Evolutionary conservation across 2,797 vertebrate genomes (phyloP), one percentile per base, ranked within the genome.

Genomic region (Gambusia yucatana): DNA sequence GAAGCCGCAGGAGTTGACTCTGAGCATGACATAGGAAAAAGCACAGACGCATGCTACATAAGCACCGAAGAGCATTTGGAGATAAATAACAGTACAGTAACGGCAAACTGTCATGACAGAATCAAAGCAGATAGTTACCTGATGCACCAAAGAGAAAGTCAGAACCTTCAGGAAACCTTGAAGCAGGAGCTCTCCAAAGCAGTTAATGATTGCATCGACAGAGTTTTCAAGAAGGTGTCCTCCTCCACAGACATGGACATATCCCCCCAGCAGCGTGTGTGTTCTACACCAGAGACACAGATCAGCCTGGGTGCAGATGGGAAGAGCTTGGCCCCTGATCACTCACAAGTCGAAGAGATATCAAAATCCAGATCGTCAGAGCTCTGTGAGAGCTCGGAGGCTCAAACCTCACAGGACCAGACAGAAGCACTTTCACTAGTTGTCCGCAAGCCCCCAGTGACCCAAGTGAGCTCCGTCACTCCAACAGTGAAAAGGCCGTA

Each of bases 151-250:
- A 90, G 72, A 0, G 96, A 95, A 77, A 92, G 88, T 16, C 94
- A 77, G 74, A 93, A 91, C 67, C 93, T 97, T 22, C 96, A 97
- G 8, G 96, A 97, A 77, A 87, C 94, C 13, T 91, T 99, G 82
- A 98, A 97, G 89, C 93, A 93, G 0, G 98, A 99, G 92, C 91
- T 99, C 81, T 95, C 94, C 4, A 94, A 88, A 39, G 96, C 96
- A 6, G 93, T 96, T 0, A 96, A 94, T 47, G 95, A 92, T 69
- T 97, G 97, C 33, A 96, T 99, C 74, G 97, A 99, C 81, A 93
- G 94, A 0, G 97, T 97, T 75, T 95, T 99, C 87, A 96, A 95
- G 85, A 96, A 94, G 5, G 82, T 95, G 57, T 96, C 96, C 8
- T 75, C 89, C 0, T 75, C 89, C 0, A 87, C 93, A 46, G 92